Evolutionary conservation across 2,113 vertebrate species (phyloP), one percentile per base, ranked within the genome.

Genomic region (Litocranius walleri): DNA sequence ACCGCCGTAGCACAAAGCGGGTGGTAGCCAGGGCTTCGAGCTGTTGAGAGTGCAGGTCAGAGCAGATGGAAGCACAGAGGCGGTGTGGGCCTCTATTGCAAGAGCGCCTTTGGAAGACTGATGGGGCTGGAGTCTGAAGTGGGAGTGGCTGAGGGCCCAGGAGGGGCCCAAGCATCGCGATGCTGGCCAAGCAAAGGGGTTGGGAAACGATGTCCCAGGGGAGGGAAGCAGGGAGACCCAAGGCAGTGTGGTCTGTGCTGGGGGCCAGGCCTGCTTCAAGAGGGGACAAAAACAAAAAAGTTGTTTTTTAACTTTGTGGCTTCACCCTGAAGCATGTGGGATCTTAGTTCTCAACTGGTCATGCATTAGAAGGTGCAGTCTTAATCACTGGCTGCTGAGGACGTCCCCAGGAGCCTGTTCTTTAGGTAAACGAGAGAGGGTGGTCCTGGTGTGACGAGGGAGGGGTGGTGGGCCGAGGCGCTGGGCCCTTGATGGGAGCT

Each of bases 131-230:
- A 12, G 2, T n/a, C 36, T 13, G 2, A 5, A 15, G 57, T 23
- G 50, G 56, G 40, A 56, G 16, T 12, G 90, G 7, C 25, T 9
- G 8, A 1, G 52, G 6, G 33, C 33, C 2, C 2, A 1, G 95
- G 10, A 40, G 19, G 50, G 1, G 7, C 40, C 21, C 1, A 9
- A n/a, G 30, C 4, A 7, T 17, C 11, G 48, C 7, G 50, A 14
- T 13, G 27, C 11, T 3, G 33, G 48, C 4, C 6, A 10, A 23
- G 17, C 2, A 57, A 40, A 14, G 80, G 6, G 7, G 2, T 0
- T 17, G 29, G 62, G n/a, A 23, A 71, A 19, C 17, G 43, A 5
- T 13, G 29, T 52, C 52, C 50, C 6, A 0, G 17, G 30, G 33
- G 59, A 52, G 48, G 16, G 21, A 33, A 21, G 19, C 0, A 19